phyloP scores from a whole-genome alignment of 2,797 vertebrate species.

The Sebastes kiyomatsui region DNA sequence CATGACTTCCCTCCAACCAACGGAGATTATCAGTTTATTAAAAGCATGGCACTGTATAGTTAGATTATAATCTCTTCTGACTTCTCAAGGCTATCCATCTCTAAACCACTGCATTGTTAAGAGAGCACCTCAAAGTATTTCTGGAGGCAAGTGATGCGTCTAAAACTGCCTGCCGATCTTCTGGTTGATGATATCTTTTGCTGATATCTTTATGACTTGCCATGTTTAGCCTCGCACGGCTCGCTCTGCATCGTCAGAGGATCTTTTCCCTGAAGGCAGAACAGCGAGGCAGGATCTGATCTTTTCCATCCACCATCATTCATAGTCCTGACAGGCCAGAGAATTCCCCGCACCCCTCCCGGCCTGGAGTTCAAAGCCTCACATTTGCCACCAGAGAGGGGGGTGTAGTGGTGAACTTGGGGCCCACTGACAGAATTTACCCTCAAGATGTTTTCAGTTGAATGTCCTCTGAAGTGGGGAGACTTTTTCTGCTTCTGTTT shows the following conservation, averaged over 20 bases:
- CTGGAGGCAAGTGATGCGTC: background rate
- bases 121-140: background rate
- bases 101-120: background rate
- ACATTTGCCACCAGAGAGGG: slow-evolving; percentile 54
- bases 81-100: background rate
- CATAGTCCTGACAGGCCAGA: slow-evolving; percentile 66
- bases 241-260: slow-evolving; percentile 24
- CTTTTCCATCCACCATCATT: slow-evolving; percentile 69
- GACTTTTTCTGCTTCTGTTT: slow-evolving; percentile 59
- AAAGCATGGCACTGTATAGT: background rate
- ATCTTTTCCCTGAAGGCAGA: slow-evolving; percentile 49
- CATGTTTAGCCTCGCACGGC: slow-evolving; percentile 25
- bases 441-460: slow-evolving; percentile 71
- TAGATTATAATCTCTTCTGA: background rate
- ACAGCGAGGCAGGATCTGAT: slow-evolving; percentile 52
- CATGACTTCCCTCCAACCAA: background rate
- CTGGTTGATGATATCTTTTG: background rate
- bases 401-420: slow-evolving; percentile 43
- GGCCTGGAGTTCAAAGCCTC: slow-evolving; percentile 65
- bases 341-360: slow-evolving; percentile 55
- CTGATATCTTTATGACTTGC: slow-evolving; percentile 16
- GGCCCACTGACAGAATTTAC: slow-evolving; percentile 62
- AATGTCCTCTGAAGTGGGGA: slow-evolving; percentile 53
- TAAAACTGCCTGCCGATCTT: background rate
- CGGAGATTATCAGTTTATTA: background rate